Percentiles rank a stretch among this genome's conserved stretches.
Conservation (phyloP, 2,888 invertebrate genomes). For the Zygaena filipendulae region DNA sequence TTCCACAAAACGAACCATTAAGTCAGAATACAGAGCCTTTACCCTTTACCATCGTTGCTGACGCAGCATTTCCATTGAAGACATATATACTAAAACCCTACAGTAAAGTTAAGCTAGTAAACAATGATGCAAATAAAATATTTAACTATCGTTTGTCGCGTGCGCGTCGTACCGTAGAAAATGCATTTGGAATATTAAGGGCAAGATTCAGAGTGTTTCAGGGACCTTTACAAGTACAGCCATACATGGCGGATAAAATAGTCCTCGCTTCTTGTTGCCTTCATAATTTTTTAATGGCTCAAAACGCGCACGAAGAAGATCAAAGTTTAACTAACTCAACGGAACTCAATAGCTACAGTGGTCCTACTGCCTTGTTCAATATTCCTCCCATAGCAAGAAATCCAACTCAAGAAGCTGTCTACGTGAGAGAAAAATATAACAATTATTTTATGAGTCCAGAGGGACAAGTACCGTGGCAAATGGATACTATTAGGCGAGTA, state of each 20-base stretch:
- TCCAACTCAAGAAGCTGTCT: constrained; percentile 8
- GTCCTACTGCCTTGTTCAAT: constrained; percentile 1
- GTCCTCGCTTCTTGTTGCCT: constrained; percentile 9
- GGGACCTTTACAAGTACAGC: constrained; percentile 11
- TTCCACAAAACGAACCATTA: constrained; percentile 11
- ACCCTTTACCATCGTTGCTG: constrained; percentile 4
- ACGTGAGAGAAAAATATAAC: constrained; percentile 7
- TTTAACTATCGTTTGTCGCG: constrained; percentile 4
- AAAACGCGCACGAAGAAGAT: constrained; percentile 1
- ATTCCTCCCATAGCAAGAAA: constrained; percentile 4
- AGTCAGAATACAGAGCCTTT: constrained; percentile 1
- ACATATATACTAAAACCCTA: constrained; percentile 14
- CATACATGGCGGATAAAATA: constrained; percentile 7
- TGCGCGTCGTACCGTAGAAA: constrained; percentile 5
- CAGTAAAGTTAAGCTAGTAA: constrained; percentile 10
- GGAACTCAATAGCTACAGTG: constrained; percentile 1
- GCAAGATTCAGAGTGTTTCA: constrained; percentile 10
- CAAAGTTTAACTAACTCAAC: constrained; percentile 1
- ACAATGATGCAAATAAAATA: constrained; percentile 2
- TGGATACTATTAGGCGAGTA: constrained; percentile 4
- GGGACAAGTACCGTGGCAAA: constrained; percentile 8
- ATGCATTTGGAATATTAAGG: constrained; percentile 9
- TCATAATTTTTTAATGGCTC: constrained; percentile 7
- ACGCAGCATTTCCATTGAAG: constrained; percentile 6
- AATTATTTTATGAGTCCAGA: constrained; percentile 9